phyloP scores from a whole-genome alignment of 2,797 vertebrate genomes.

The Pseudochaenichthys georgianus region DNA sequence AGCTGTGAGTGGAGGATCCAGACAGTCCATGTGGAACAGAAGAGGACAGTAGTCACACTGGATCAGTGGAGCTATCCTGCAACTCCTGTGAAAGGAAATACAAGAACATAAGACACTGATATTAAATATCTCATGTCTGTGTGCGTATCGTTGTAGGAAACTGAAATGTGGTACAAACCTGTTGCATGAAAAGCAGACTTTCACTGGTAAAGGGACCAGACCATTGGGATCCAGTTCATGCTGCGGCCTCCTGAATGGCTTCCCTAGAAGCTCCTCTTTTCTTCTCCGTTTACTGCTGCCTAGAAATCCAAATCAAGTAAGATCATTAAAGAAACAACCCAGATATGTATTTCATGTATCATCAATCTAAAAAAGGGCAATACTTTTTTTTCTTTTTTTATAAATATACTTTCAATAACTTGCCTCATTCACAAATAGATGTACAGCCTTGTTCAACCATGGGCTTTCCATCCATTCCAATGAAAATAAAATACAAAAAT shows the following conservation, averaged over 20 bases:
- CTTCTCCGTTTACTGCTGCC: constrained; percentile 97
- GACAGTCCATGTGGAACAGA: constrained; percentile 99
- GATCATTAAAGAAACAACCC: not conserved
- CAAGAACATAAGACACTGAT: not conserved
- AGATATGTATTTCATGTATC: not conserved
- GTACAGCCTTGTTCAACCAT: not conserved
- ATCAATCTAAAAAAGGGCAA: not conserved
- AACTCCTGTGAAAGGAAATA: constrained; percentile 88
- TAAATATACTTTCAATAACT: not conserved
- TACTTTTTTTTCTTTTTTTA: not conserved
- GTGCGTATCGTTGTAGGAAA: not conserved
- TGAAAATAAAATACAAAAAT: not conserved
- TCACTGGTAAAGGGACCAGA: constrained; percentile 94
- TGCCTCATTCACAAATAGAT: not conserved
- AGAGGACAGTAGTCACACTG: constrained; percentile 99
- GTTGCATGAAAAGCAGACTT: constrained; percentile 97
- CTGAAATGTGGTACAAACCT: constrained; percentile 81
- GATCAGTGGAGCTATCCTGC: constrained; percentile 95
- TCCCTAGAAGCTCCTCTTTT: constrained; percentile 95
- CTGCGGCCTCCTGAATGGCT: constrained; percentile 94
- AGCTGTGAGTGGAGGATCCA: constrained; percentile 98
- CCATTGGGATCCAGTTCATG: constrained; percentile 96
- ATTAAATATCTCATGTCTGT: not conserved
- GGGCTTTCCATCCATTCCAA: not conserved
- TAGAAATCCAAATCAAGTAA: constrained; percentile 63